phyloP scores from a whole-genome alignment of 1,140 invertebrate genomes.

The Brachionus rotundiformis region DNA sequence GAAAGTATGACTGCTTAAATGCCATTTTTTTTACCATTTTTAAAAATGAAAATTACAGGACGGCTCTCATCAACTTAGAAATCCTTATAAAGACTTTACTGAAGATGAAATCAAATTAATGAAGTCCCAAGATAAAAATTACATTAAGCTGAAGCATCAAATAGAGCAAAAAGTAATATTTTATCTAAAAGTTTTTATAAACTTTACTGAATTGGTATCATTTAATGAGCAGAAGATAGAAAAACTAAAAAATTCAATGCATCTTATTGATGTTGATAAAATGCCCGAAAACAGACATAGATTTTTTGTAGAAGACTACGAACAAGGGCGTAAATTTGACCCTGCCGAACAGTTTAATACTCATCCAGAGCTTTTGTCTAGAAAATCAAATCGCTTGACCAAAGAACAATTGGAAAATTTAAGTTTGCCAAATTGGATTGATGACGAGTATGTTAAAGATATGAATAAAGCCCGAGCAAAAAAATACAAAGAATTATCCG shows the following conservation, averaged over 20 bases:
- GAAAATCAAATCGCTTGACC: constrained; percentile 73
- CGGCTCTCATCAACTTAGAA: constrained; percentile 70
- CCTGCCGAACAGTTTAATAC: constrained; percentile 74
- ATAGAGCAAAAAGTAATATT: constrained; percentile 73
- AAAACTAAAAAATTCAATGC: constrained; percentile 77
- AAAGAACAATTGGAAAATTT: constrained; percentile 68
- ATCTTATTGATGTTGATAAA: constrained; percentile 74
- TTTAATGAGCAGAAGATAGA: constrained; percentile 72
- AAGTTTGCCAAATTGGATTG: constrained; percentile 38
- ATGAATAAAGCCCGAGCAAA: constrained; percentile 39
- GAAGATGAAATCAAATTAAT: constrained; percentile 81
- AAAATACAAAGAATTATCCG: constrained; percentile 48
- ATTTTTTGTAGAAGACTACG: constrained; percentile 76
- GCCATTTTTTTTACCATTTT: background rate
- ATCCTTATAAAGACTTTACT: constrained; percentile 71
- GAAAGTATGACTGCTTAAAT: constrained; percentile 63
- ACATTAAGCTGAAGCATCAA: constrained; percentile 79
- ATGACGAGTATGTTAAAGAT: constrained; percentile 53
- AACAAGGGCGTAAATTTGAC: constrained; percentile 73
- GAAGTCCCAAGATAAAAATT: constrained; percentile 86
- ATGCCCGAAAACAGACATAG: constrained; percentile 75
- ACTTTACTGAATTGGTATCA: too few species aligned
- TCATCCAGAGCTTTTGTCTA: constrained; percentile 71
- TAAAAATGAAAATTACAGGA: constrained; percentile 61
- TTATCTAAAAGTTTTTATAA: too few species aligned